Base-by-base conservation (phyloP, 1,140 invertebrate genomes). In the Cryptotermes secundus region DNA sequence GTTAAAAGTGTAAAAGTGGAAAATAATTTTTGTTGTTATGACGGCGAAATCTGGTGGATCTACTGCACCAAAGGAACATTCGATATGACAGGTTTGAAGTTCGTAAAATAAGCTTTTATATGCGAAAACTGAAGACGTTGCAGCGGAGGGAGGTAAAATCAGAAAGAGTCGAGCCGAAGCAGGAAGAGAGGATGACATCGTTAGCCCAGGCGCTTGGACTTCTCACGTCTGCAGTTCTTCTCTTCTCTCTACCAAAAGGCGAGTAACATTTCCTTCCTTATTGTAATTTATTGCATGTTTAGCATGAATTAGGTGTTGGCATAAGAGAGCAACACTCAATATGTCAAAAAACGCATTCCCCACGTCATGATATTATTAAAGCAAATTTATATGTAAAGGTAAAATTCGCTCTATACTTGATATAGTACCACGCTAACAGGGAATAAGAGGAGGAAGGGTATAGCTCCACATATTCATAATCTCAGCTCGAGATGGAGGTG, bases 201-300 rank as follows among this genome's bases (percentile, higher is more conserved):
- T n/a, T 31, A 0, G 26, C 59, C 59, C 80, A 81, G 80, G 34
- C 34, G 34, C 42, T 36, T 10, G 34, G 80, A 36, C 80, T 81
- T n/a, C 34, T 81, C 80, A 34, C 42, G 10, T 81, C 3, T 36
- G 34, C 80, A 10, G 24, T 81, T 81, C 80, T 81, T 9, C 34
- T 81, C 26, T 35, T 45, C 80, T 35, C 34, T 81, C 80, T 81
- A 45, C 80, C 80, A 31, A 81, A 81, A 81, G 42, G 80, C n/a
- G 34, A 81, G 80, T 81, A 10, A 7, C 34, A 16, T 80, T 34
- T 80, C 12, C 26, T 34, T 80, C 34, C 35, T 34, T 26, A 16
- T 19, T 80, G 19, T 80, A 26, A 1, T 49, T 14, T 49, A 19
- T 22, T 49, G 45, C 16, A 22, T n/a, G n/a, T n/a, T n/a, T 49